Evolutionary conservation across 2,888 invertebrate species (phyloP), one percentile per base, ranked within the genome.

Genomic region (Ectropis crepuscularia): DNA sequence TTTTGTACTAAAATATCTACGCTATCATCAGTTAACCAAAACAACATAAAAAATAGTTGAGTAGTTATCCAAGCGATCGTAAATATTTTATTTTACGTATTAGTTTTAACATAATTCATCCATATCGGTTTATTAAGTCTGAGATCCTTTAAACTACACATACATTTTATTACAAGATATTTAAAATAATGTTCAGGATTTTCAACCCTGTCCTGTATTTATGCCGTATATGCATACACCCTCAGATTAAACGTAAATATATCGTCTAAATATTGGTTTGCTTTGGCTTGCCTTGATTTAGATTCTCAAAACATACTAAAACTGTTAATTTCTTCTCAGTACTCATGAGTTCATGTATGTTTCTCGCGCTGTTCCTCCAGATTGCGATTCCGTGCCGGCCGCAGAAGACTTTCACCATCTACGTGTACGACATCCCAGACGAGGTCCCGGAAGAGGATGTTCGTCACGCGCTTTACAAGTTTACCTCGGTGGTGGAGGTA

Each of bases 381-480:
- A 95, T 96, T 70, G 95, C 96, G 45, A 97, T 97, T 77, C 97
- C 97, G 5, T 97, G 97, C 83, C 94, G 97, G 75, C 97, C 97
- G 0, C 96, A 97, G 81, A 97, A 96, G 90, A 97, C 96, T n/a
- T 97, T 97, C 83, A 96, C 96, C 6, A 93, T 97, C 70, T 95
- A 96, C 85, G 96, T 97, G 51, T 94, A 96, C 78, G 97, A 97
- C 81, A 95, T 97, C 54, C 97, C 97, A 0, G 96, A 96, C 74
- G 97, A 97, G 79, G 92, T 97, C 36, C 97, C 97, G 0, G 96
- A 97, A 79, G 97, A 97, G 74, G 97, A 97, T 83, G 95, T 97
- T 36, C 94, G 97, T 47, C 96, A 96, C 79, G 95, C 96, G n/a
- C 93, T 96, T 70, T 97, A 96, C 90, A 95, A 96, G 89, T 96